Conservation (phyloP, 2,888 invertebrate genomes). For the Drosophila flavopinicola region DNA sequence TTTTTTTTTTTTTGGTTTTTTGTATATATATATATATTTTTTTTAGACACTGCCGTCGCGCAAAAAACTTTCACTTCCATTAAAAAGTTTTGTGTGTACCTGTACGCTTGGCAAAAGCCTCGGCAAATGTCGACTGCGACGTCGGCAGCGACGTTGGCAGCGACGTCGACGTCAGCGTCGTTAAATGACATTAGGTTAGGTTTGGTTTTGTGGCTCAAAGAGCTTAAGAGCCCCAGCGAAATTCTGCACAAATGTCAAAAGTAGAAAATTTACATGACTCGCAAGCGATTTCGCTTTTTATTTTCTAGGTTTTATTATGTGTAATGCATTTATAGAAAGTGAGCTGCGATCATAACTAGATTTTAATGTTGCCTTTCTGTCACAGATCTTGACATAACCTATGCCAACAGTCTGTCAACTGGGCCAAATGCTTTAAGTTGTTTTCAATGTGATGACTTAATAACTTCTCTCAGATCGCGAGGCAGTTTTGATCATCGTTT, state of each 20-base stretch:
- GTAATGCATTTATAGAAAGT: slow-evolving; percentile 39
- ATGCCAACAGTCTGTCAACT: background rate
- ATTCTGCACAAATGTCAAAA: slow-evolving; percentile 75
- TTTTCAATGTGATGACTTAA: too few relatives aligned
- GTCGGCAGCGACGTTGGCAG: slow-evolving; percentile 14
- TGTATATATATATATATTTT: slow-evolving; percentile 18
- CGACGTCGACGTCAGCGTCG: slow-evolving; percentile 38
- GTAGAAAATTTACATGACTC: slow-evolving; percentile 63
- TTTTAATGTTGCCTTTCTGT: slow-evolving; percentile 3
- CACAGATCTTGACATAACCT: background rate
- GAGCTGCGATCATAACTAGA: background rate
- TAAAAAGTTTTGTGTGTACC: slow-evolving; percentile 73
- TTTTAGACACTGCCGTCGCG: slow-evolving; percentile 59
- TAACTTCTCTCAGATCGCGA: too few relatives aligned
- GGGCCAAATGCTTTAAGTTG: background rate
- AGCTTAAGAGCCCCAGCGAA: slow-evolving; percentile 50
- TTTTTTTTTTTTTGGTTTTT: slow-evolving; percentile 32
- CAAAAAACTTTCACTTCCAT: slow-evolving; percentile 76
- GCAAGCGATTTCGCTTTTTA: slow-evolving; percentile 70
- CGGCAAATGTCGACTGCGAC: slow-evolving; percentile 49
- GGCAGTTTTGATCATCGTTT: too few relatives aligned
- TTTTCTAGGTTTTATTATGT: slow-evolving; percentile 4
- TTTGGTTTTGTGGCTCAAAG: slow-evolving; percentile 70
- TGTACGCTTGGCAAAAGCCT: slow-evolving; percentile 59
- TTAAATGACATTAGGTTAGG: slow-evolving; percentile 76